Base-by-base conservation (phyloP, 2,113 vertebrate species). In the Asarcornis scutulata region DNA sequence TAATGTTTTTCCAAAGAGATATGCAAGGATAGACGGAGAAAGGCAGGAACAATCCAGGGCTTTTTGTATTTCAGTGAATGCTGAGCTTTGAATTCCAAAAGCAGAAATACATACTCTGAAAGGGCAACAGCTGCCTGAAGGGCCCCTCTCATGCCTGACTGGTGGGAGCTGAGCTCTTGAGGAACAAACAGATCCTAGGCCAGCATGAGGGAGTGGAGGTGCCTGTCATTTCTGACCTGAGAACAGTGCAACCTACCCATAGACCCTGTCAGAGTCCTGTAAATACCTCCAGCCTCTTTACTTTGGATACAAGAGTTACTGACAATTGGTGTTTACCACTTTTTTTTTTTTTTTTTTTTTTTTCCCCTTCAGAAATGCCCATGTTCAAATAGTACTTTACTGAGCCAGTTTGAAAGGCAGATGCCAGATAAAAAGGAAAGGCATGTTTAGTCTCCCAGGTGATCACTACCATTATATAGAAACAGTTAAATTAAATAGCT, bases 171-270 rank as follows among this genome's bases (percentile, higher is more conserved):
- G 20, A 68, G 14, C 13, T 75, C 25, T 55, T 2, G 2, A 25
- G 14, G 10, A 3, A 3, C 0, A 4, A 3, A 3, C 0, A 4
- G 16, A 17, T 34, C 18, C 16, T 25, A 18, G 31, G 10, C 6
- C 18, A 42, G 22, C 18, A 59, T 0, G 4, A 74, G 6, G 17
- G 11, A 34, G 3, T 1, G 18, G 89, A 53, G 0, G 1, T 5
- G 29, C 3, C 27, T n/a, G 6, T 2, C 1, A 0, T 4, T 85
- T 48, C 56, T 44, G 22, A 63, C 17, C 40, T 2, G 20, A 13
- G 9, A 88, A 23, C 0, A 0, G 34, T 9, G 29, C 27, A 10
- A 25, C 32, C 15, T 11, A 64, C 15, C 26, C 14, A 9, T 26
- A 88, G 46, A 90, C 9, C 17, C 0, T 0, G 11, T 23, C 36